phyloP scores from a whole-genome alignment of 64 coral and sea anemone species.

The Acropora yongei region DNA sequence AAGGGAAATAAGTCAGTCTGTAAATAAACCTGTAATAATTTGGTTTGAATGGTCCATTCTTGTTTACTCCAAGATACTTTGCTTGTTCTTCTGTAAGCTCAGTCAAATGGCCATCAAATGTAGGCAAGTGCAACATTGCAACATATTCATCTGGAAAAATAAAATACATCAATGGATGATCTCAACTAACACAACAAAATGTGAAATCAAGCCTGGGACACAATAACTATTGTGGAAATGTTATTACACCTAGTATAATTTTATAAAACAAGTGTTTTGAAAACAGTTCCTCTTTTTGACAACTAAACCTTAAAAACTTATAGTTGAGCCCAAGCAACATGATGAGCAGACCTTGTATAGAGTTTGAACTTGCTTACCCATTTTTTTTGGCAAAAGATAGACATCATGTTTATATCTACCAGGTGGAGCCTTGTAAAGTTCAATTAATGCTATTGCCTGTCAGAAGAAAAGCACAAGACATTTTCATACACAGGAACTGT shows the following conservation, averaged over 20 bases:
- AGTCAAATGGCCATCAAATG: slow-evolving; percentile 99
- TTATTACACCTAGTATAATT: no score
- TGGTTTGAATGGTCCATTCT: slow-evolving; percentile 98
- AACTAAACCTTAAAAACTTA: no score
- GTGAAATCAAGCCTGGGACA: no score
- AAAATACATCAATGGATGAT: background rate
- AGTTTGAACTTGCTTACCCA: slow-evolving; percentile 77
- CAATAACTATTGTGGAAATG: no score
- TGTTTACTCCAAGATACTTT: slow-evolving; percentile 98
- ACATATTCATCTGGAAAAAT: slow-evolving; percentile 96
- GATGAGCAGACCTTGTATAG: background rate
- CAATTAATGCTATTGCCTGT: slow-evolving; percentile 99
- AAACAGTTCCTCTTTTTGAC: no score
- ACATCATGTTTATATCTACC: slow-evolving; percentile 99
- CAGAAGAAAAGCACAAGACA: background rate
- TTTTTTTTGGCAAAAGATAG: slow-evolving; percentile 95
- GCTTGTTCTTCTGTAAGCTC: slow-evolving; percentile 96
- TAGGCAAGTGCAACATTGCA: slow-evolving; percentile 97
- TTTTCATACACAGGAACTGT: no score
- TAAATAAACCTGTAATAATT: slow-evolving; percentile 97
- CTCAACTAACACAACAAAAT: background rate
- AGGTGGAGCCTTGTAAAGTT: slow-evolving; percentile 98
- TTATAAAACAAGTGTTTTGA: no score
- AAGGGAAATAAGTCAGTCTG: background rate
- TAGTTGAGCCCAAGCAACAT: no score